A percentile compares a stretch with the other conserved stretches of the same genome.
These are phyloP conservation scores for Enteromius anoplus DNA, from an alignment of 2,797 vertebrate species.

Conservation along the genomic window DNA sequence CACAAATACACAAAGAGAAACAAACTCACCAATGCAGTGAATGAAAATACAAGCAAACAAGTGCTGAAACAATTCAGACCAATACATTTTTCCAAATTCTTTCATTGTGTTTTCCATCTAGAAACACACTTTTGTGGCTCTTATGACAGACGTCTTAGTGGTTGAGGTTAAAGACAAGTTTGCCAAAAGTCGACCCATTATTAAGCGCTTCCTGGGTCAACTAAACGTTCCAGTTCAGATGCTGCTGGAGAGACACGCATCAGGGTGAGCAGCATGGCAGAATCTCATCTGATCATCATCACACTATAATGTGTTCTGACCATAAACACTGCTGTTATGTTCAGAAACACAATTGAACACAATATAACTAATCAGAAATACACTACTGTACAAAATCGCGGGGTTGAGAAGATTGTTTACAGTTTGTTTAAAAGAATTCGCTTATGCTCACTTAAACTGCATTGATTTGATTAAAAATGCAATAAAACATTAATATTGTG, in stretches of 20 bases:
- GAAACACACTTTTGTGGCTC: slow-evolving; percentile 97
- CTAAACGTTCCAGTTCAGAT: slow-evolving; percentile 95
- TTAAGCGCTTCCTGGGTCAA: slow-evolving; percentile 97
- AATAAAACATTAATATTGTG: neutral
- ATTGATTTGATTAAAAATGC: neutral
- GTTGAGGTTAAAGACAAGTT: slow-evolving; percentile 99
- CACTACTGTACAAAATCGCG: neutral
- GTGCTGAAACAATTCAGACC: neutral
- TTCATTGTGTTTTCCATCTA: slow-evolving; percentile 65
- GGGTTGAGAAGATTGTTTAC: neutral
- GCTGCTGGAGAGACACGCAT: slow-evolving; percentile 89
- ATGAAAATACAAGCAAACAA: slow-evolving; percentile 6
- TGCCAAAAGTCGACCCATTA: slow-evolving; percentile 97
- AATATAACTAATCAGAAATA: neutral
- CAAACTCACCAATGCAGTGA: neutral
- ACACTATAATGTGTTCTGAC: neutral
- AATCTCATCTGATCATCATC: neutral
- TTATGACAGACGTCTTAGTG: slow-evolving; percentile 97
- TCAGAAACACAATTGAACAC: too few species aligned
- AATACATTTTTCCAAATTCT: neutral
- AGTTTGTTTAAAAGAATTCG: neutral
- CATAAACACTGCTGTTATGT: neutral
- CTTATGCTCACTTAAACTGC: neutral
- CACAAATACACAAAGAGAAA: slow-evolving; percentile 11
- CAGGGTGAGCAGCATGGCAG: slow-evolving; percentile 80